phyloP scores from a whole-genome alignment of 2,797 vertebrate genomes.

The Hipposideros larvatus region DNA sequence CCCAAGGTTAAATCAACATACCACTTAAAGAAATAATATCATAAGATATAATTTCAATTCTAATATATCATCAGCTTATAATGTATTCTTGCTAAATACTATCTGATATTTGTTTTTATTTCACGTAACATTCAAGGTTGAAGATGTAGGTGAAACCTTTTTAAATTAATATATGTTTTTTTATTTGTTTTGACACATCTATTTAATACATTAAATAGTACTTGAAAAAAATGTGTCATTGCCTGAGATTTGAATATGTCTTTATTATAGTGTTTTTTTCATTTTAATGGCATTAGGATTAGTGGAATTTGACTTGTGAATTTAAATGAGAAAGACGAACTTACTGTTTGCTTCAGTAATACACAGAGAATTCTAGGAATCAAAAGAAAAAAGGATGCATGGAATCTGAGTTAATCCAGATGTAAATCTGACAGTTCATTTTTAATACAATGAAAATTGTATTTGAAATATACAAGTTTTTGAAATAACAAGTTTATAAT shows the following conservation, averaged over 20 bases:
- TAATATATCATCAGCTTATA: slow-evolving; percentile 5
- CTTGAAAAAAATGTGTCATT: not conserved
- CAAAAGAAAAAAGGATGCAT: slow-evolving; percentile 11
- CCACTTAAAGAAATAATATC: slow-evolving; percentile 5
- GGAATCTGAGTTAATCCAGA: not conserved
- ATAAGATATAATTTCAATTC: slow-evolving; percentile 42
- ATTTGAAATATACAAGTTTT: not conserved
- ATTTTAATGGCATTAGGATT: not conserved
- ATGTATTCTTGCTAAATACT: not conserved
- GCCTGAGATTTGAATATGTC: not conserved
- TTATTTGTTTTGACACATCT: not conserved
- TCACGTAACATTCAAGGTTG: slow-evolving; percentile 25
- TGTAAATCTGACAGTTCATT: slow-evolving; percentile 21
- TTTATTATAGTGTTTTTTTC: slow-evolving; percentile 38
- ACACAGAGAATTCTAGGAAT: slow-evolving; percentile 57
- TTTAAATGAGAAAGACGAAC: slow-evolving; percentile 20
- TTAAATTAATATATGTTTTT: not conserved
- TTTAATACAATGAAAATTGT: slow-evolving; percentile 22
- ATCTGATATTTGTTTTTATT: not conserved
- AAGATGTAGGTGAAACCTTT: slow-evolving; percentile 47
- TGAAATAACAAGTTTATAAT: slow-evolving; percentile 32
- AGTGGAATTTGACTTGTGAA: slow-evolving; percentile 16
- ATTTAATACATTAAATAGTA: not conserved
- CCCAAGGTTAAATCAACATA: slow-evolving; percentile 34
- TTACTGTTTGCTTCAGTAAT: slow-evolving; percentile 13